Percentiles rank a stretch among this genome's conserved stretches.
phyloP scores from a whole-genome alignment of 2,888 invertebrate species.

The Lycia hirtaria region DNA sequence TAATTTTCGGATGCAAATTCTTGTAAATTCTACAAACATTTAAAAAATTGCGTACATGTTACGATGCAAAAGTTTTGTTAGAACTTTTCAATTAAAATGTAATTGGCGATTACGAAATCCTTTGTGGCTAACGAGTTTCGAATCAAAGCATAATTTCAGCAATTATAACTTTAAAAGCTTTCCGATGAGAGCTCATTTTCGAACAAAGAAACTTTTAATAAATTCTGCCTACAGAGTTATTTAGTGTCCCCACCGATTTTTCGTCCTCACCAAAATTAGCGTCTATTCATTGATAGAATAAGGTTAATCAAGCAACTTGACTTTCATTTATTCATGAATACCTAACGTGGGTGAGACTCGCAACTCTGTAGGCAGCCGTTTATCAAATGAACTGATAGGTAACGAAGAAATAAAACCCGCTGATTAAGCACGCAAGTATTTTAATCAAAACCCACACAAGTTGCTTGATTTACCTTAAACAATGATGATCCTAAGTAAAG shows the following conservation, averaged over 20 bases:
- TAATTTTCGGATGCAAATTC: no score
- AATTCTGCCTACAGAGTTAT: conserved; percentile 68
- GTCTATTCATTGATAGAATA: conserved; percentile 53
- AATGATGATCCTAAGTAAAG: conserved; percentile 22
- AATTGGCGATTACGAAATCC: conserved; percentile 5
- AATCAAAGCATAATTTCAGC: conserved; percentile 8
- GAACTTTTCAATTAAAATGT: not conserved
- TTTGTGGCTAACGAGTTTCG: not conserved
- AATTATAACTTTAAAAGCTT: conserved; percentile 17
- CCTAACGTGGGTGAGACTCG: conserved; percentile 65
- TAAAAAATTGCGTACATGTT: no score
- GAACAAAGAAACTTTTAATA: conserved; percentile 30
- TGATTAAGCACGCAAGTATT: conserved; percentile 53
- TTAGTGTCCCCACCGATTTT: conserved; percentile 52
- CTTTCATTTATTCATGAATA: conserved; percentile 46
- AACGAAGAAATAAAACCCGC: conserved; percentile 70
- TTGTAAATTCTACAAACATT: no score
- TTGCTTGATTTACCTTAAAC: conserved; percentile 81
- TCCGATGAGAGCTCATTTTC: not conserved
- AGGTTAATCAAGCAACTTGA: conserved; percentile 82
- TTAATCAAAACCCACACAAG: conserved; percentile 81
- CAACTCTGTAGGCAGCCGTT: conserved; percentile 69
- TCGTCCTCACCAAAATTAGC: conserved; percentile 46
- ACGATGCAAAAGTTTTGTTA: not conserved
- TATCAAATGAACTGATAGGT: conserved; percentile 42